Conservation (phyloP, 2,888 invertebrate genomes). For the Sphaerophoria taeniata region DNA sequence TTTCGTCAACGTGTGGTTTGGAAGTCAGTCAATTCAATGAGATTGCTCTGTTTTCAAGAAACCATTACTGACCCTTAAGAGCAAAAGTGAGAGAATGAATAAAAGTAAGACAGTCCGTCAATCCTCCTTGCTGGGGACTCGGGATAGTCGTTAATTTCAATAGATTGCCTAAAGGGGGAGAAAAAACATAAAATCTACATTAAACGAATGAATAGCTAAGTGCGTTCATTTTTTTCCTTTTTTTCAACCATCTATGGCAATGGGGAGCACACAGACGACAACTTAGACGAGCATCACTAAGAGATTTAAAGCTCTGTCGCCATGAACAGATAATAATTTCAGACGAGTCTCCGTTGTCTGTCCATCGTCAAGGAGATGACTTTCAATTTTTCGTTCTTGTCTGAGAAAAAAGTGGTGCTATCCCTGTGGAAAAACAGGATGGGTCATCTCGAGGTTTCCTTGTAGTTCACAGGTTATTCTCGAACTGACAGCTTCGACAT, state of each 20-base stretch:
- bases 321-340: background rate
- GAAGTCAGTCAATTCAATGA: background rate
- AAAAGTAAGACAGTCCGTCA: slow-evolving; percentile 14
- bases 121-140: slow-evolving; percentile 24
- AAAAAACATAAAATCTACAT: slow-evolving; percentile 46
- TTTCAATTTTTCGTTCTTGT: slow-evolving; percentile 47
- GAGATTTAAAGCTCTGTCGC: slow-evolving; percentile 44
- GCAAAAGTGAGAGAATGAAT: background rate
- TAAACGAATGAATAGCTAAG: slow-evolving; percentile 59
- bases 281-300: background rate
- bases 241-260: slow-evolving; percentile 17
- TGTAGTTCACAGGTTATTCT: no score
- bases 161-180: slow-evolving; percentile 72
- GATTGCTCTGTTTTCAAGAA: background rate
- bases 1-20: no score
- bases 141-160: slow-evolving; percentile 71
- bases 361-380: slow-evolving; percentile 35
- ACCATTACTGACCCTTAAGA: background rate
- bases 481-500: no score
- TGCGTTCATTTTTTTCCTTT: slow-evolving; percentile 49
- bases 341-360: slow-evolving; percentile 19
- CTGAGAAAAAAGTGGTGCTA: background rate
- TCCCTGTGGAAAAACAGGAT: background rate
- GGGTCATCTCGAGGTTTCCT: no score
- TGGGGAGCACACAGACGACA: slow-evolving; percentile 52